Percentiles rank a stretch among this genome's conserved stretches.
phyloP scores from a whole-genome alignment of 2,113 vertebrate species.

The Spizaetus ornatus region DNA sequence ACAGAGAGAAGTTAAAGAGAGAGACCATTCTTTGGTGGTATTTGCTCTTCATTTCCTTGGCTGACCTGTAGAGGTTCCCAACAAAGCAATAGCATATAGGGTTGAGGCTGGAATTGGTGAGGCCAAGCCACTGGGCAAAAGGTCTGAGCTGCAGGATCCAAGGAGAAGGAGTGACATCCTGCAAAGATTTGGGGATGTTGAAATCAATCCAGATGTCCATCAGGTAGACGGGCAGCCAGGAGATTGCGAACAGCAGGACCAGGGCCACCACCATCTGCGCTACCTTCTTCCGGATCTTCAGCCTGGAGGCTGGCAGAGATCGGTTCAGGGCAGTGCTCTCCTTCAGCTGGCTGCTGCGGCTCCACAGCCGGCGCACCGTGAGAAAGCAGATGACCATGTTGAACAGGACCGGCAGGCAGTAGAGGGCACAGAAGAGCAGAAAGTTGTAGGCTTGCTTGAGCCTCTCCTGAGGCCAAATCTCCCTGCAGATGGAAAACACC shows the following conservation, averaged over 20 bases:
- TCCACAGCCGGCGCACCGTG: conserved; percentile 82
- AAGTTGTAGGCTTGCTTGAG: conserved; percentile 91
- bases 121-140: conserved; percentile 90
- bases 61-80: conserved; percentile 84
- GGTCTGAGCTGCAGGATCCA: conserved; percentile 87
- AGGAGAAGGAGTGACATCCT: conserved; percentile 73
- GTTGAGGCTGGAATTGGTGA: conserved; percentile 92
- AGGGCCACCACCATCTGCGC: conserved; percentile 90
- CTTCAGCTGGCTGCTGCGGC: conserved; percentile 64
- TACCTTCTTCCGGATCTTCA: conserved; percentile 86
- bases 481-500: conserved; percentile 83
- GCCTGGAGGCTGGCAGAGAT: conserved; percentile 78
- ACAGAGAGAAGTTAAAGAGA: conserved; percentile 77
- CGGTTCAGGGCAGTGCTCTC: conserved; percentile 77
- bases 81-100: conserved; percentile 93
- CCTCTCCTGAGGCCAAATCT: conserved; percentile 85
- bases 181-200: conserved; percentile 67
- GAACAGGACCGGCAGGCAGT: conserved; percentile 89
- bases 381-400: conserved; percentile 89
- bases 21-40: conserved; percentile 83
- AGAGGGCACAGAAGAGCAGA: conserved; percentile 87
- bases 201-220: conserved; percentile 89
- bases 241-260: conserved; percentile 84
- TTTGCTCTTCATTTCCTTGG: conserved; percentile 81
- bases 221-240: conserved; percentile 88